Evolutionary conservation across 2,797 vertebrate genomes (phyloP), one percentile per base, ranked within the genome.

Genomic region (Mormyrops attenuatus): DNA sequence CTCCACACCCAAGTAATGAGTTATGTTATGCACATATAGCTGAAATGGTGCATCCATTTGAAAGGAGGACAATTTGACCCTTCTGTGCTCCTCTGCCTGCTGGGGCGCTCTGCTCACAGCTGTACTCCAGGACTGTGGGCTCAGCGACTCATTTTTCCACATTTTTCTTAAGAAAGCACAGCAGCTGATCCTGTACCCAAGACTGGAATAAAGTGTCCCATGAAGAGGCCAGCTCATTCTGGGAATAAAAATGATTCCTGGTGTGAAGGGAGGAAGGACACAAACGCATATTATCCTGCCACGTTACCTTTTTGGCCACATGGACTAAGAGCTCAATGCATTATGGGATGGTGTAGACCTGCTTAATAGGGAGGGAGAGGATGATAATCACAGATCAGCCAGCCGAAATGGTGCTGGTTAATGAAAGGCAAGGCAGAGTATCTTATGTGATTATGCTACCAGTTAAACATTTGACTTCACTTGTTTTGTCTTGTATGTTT

Each of bases 41-140:
- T n/a, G 82, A 41, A 34, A 77, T 52, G 47, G n/a, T n/a, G 41
- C 8, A 49, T 57, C 49, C 26, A 38, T 30, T 34, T 52, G 49
- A 15, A 17, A 34, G 26, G 6, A 86, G 26, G 30, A 26, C 38
- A 8, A 50, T 22, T 8, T 17, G 17, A 34, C 30, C n/a, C 8
- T 66, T 49, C 38, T 26, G 20, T 11, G 52, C 26, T 6, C 15
- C 77, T 47, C n/a, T 34, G 11, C 34, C 69, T 55, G 26, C 73
- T 15, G 53, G 41, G 20, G 5, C 5, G 7, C 82, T 87, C 87
- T 84, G 15, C 84, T 88, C 90, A 93, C 95, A 96, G 95, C 94
- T 96, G 94, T 94, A 94, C 88, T 88, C 93, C 94, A 96, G 95
- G 94, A 92, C 91, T 90, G 89, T 86, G 77, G 8, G 89, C 49